Conservation (phyloP, 2,113 vertebrate species). For the Ceyx margarethae region DNA sequence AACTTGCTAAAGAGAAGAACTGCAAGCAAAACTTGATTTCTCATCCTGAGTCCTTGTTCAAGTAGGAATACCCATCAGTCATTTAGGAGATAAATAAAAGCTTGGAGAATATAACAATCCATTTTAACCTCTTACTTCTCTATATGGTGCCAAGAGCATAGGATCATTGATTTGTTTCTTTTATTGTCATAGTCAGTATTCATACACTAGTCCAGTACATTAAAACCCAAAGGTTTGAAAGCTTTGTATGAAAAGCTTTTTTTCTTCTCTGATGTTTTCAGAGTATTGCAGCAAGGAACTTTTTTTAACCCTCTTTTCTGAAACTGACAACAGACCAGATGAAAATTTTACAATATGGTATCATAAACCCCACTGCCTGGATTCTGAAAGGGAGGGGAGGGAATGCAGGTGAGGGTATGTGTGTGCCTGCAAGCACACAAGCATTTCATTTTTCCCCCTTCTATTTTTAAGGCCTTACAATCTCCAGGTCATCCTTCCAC, state of each 20-base stretch:
- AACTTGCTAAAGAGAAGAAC: slow-evolving; percentile 36
- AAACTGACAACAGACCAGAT: neutral
- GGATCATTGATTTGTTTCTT: neutral
- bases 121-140: slow-evolving; percentile 1
- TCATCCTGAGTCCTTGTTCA: slow-evolving; percentile 34
- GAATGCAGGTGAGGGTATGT: neutral
- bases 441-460: neutral
- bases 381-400: neutral
- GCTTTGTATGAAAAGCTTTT: slow-evolving; percentile 30
- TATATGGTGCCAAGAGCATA: slow-evolving; percentile 38
- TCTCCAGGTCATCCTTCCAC: neutral
- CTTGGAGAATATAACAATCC: neutral
- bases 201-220: neutral
- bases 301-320: neutral
- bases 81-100: neutral
- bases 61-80: slow-evolving; percentile 10
- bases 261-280: neutral
- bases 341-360: neutral
- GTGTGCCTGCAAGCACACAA: neutral
- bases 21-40: slow-evolving; percentile 33
- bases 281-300: neutral
- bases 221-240: slow-evolving; percentile 39
- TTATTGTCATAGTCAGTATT: slow-evolving; percentile 38
- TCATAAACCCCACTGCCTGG: neutral
- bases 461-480: neutral